Base-by-base conservation (phyloP, 2,797 vertebrate species). In the Cyclopterus lumpus region DNA sequence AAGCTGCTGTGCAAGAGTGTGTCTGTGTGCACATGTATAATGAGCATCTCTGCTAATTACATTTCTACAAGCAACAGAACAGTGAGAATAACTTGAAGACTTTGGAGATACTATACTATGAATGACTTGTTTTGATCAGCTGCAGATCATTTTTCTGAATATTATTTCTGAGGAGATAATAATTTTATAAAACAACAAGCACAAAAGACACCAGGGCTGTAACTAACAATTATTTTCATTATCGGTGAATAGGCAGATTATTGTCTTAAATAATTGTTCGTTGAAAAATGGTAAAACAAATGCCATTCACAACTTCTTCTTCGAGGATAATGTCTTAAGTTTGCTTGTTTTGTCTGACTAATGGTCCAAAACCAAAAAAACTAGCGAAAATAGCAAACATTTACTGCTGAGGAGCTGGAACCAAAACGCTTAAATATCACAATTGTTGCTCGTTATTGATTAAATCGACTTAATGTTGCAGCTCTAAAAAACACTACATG, bases 21-120 rank as follows among this genome's bases (percentile, higher is more conserved):
- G 60, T 64, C 54, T n/a, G 5, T 30, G 48, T 38, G 36, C 38
- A 5, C 28, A 38, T 75, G 51, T 38, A 36, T 71, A 79, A 80
- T 75, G 67, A 79, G 54, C 38, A 49, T 53, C 62, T 30, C 53
- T 67, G 60, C 40, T 71, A 83, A 71, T 80, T 75, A 30, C 54
- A 59, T 53, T 74, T 74, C 57, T 65, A 6, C 0, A 2, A 77
- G 77, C 72, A 48, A 71, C 44, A 73, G 61, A 36, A 71, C 49
- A 75, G 54, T 30, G 30, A 64, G 38, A 74, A 68, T 14, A 67
- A 66, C 44, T 64, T 42, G 18, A 63, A 63, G 58, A 51, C 71
- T 69, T 73, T 70, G 71, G 73, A 80, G 51, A 73, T 12, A 61
- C 54, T 40, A 16, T 10, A 18, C 55, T 20, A 46, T 83, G 15